Conservation (phyloP, 1,140 invertebrate species). For the Holotrichia oblita region DNA sequence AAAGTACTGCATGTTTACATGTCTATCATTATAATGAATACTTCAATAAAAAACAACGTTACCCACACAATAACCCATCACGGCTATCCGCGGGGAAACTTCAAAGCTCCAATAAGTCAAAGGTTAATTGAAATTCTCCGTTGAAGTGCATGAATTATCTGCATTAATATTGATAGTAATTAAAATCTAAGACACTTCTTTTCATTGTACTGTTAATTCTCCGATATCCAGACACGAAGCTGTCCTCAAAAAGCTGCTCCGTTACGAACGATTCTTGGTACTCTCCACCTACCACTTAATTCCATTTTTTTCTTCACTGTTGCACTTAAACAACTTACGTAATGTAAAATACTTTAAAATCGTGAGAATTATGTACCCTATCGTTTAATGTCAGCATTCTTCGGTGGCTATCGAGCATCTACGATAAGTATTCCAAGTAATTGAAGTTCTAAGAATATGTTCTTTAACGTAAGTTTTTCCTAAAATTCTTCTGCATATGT, state of each 20-base stretch:
- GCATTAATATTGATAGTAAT: constrained; percentile 9
- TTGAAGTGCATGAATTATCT: neutral
- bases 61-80: neutral
- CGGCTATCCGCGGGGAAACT: neutral
- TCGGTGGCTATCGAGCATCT: neutral
- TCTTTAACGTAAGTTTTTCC: neutral
- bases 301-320: neutral
- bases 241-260: neutral
- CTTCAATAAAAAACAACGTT: no score
- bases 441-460: neutral
- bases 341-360: neutral
- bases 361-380: neutral
- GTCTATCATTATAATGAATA: neutral
- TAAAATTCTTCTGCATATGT: no score
- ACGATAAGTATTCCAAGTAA: neutral
- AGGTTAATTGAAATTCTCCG: constrained; percentile 6
- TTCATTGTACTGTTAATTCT: neutral
- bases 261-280: neutral
- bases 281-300: constrained; percentile 15
- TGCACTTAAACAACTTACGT: neutral
- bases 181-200: constrained; percentile 7
- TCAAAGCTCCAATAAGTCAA: neutral
- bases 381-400: neutral
- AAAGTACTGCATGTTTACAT: neutral
- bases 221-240: neutral